Evolutionary conservation across 2,888 invertebrate genomes (phyloP).

Genomic region (Frankliniella intonsa): DNA sequence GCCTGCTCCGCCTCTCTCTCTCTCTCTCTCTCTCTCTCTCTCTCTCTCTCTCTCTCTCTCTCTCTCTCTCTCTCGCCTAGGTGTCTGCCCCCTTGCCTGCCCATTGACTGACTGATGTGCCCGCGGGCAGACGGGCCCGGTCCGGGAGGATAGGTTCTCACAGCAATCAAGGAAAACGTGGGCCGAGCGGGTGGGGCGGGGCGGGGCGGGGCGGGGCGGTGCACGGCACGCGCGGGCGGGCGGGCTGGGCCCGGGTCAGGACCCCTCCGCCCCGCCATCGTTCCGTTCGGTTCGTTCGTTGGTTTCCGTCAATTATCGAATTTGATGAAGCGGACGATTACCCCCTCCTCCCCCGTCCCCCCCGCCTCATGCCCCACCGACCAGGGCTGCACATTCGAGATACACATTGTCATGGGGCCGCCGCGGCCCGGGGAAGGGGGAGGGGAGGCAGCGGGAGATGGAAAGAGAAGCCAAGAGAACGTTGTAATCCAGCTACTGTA

Average conservation of each 20-base stretch:
- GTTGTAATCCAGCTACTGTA: too few relatives aligned
- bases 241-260: neutral
- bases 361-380: too few relatives aligned
- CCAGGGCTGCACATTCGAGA: too few relatives aligned
- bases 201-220: neutral
- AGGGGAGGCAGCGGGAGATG: neutral
- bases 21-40: too few relatives aligned
- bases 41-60: neutral
- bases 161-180: neutral
- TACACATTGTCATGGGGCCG: too few relatives aligned
- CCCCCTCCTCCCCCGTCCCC: neutral
- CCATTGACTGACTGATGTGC: neutral
- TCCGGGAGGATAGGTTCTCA: neutral
- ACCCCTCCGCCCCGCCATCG: neutral
- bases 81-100: neutral
- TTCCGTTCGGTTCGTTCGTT: neutral
- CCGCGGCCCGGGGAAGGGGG: neutral
- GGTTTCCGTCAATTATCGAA: conserved; percentile 9
- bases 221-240: neutral
- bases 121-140: neutral
- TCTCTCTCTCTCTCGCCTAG: neutral
- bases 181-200: neutral
- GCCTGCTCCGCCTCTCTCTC: neutral
- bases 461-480: too few relatives aligned
- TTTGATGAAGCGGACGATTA: neutral